Conservation (phyloP, 2,797 vertebrate genomes). For the Sebastes oblongus region DNA sequence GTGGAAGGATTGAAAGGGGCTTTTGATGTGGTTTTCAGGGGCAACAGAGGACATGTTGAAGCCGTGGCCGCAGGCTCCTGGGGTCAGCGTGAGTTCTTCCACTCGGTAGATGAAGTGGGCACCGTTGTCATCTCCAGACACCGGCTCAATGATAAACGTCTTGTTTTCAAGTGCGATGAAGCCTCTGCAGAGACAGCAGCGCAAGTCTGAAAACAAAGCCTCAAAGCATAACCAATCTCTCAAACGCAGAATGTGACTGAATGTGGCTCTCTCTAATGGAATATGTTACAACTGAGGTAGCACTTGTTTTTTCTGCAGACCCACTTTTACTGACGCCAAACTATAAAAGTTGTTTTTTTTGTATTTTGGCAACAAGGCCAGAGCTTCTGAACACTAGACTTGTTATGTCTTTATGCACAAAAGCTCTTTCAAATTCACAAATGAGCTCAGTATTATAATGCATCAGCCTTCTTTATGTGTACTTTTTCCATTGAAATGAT, state of each 20-base stretch:
- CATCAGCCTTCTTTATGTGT: neutral
- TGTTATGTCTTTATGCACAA: neutral
- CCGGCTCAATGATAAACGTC: conserved; percentile 90
- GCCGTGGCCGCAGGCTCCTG: conserved; percentile 88
- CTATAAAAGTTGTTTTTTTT: neutral
- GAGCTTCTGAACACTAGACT: neutral
- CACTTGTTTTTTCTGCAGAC: neutral
- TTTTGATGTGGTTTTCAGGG: conserved; percentile 58
- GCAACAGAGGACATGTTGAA: conserved; percentile 74
- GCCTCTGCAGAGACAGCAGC: conserved; percentile 83
- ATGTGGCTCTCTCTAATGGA: conserved; percentile 19
- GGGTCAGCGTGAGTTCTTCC: conserved; percentile 77
- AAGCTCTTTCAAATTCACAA: conserved; percentile 2
- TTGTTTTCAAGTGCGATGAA: conserved; percentile 89
- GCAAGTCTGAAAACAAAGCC: conserved; percentile 42
- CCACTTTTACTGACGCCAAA: conserved; percentile 9
- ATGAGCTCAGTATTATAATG: neutral
- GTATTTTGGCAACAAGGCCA: neutral
- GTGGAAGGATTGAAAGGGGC: conserved; percentile 69
- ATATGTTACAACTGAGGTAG: conserved; percentile 6
- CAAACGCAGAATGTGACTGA: conserved; percentile 21
- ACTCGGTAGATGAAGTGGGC: conserved; percentile 87
- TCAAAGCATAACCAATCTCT: conserved; percentile 29
- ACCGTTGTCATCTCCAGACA: conserved; percentile 65
- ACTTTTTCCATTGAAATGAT: neutral